A percentile compares a stretch with the other conserved stretches of the same genome.
phyloP scores from a whole-genome alignment of 2,797 vertebrate species.

The Eremophila alpestris region DNA sequence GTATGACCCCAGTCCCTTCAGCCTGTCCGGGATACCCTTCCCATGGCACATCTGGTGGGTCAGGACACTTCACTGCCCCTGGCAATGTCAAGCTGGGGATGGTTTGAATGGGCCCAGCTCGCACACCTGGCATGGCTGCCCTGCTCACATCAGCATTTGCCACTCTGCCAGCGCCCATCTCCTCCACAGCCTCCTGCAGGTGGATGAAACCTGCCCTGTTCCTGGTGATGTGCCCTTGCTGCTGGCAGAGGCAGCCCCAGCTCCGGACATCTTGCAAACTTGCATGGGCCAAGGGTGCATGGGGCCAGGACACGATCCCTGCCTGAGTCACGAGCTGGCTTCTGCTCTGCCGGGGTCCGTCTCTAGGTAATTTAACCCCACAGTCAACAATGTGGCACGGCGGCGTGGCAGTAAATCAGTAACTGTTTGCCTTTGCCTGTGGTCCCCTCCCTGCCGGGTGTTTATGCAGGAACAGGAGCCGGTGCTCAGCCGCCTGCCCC shows the following conservation, averaged over 20 bases:
- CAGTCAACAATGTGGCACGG: neutral
- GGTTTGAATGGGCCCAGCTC: neutral
- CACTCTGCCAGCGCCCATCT: accelerated
- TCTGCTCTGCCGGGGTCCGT: neutral
- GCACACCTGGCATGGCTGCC: neutral
- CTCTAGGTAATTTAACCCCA: constrained; percentile 52
- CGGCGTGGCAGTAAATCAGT: constrained; percentile 26
- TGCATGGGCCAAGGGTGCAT: neutral
- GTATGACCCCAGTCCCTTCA: accelerated
- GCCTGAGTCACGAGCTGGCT: neutral
- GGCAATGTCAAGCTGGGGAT: accelerated
- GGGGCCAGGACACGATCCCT: neutral
- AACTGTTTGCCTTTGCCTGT: constrained; percentile 45
- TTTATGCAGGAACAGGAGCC: constrained; percentile 46
- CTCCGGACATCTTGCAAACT: neutral
- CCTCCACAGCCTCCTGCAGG: neutral
- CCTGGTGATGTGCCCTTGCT: neutral
- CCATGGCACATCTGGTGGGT: accelerated
- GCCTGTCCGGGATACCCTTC: accelerated
- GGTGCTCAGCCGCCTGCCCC: neutral
- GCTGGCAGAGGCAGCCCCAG: neutral
- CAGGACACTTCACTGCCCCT: accelerated
- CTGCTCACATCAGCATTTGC: accelerated
- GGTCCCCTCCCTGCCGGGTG: constrained; percentile 9
- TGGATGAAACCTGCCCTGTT: neutral